Base-by-base conservation (phyloP, 2,888 invertebrate species). In the Glaucopsyche alexis region DNA sequence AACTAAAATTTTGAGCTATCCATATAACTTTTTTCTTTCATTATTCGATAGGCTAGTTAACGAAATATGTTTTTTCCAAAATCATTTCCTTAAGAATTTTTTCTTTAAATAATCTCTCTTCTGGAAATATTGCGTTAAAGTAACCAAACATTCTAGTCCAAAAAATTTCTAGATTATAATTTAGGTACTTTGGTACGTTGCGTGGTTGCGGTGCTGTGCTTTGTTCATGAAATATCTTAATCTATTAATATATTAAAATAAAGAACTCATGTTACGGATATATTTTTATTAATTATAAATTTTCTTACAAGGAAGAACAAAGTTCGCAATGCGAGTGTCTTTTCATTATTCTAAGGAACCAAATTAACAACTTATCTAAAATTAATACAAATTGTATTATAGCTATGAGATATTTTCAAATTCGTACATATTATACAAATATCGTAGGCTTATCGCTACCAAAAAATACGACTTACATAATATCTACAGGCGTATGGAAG, bases 261-360 rank as follows among this genome's bases (percentile, higher is more conserved):
- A 77, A 80, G 83, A 78, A 74, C 76, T 79, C 76, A 75, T 69
- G 76, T 82, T 81, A 80, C 81, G 86, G 88, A 88, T 91, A 93
- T 89, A 91, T 85, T 90, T 93, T 92, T 91, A 91, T 92, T 91
- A 86, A 82, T 89, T 89, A 91, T 89, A 91, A 91, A 90, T 90
- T 91, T 88, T 91, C 90, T 91, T 92, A 92, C 80, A 88, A 87
- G 85, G 87, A 90, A 90, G 88, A 91, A 87, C 87, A 84, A 85
- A 84, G 84, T 84, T 90, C 90, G 90, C 92, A 84, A 86, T 87
- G 91, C 91, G 90, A 87, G 85, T 87, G 83, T 85, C 80, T 81
- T 79, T 81, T 79, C 79, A 73, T 82, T 84, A 84, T 81, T 82
- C 80, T 80, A 79, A 84, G 83, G 81, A 82, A 81, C 82, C 82